Evolutionary conservation across 1,140 invertebrate species (phyloP).

Genomic region (Sesamia nonagrioides): DNA sequence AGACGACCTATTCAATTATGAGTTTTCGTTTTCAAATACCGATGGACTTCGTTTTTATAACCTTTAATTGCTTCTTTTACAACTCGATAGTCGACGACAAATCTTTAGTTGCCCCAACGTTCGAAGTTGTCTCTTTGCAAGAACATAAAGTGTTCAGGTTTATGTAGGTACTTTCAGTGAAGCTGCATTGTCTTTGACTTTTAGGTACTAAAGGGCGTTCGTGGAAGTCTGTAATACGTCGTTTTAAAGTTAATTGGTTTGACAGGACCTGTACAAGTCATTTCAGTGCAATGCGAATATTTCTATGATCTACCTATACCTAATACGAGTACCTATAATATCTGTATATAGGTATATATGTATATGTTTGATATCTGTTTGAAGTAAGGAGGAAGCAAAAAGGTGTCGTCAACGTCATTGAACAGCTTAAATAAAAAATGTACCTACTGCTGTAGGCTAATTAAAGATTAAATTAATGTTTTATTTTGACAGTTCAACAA

Average conservation of each 20-base stretch:
- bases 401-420: no score
- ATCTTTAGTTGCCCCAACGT: constrained; percentile 4
- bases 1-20: background rate
- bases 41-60: background rate
- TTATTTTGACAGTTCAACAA: no score
- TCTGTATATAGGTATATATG: no score
- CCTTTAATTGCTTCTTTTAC: constrained; percentile 16
- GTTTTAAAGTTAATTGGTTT: background rate
- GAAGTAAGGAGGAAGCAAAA: no score
- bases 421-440: no score
- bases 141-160: constrained; percentile 53
- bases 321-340: no score
- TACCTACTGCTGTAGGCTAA: no score
- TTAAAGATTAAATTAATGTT: no score
- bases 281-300: no score
- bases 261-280: background rate
- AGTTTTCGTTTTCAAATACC: constrained; percentile 3
- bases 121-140: background rate
- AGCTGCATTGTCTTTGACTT: background rate
- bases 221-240: background rate
- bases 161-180: constrained; percentile 53
- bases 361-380: no score
- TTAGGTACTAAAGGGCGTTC: background rate
- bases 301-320: no score
- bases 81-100: background rate